Conservation (phyloP, 2,888 invertebrate species). For the Rhynchonema sp. region DNA sequence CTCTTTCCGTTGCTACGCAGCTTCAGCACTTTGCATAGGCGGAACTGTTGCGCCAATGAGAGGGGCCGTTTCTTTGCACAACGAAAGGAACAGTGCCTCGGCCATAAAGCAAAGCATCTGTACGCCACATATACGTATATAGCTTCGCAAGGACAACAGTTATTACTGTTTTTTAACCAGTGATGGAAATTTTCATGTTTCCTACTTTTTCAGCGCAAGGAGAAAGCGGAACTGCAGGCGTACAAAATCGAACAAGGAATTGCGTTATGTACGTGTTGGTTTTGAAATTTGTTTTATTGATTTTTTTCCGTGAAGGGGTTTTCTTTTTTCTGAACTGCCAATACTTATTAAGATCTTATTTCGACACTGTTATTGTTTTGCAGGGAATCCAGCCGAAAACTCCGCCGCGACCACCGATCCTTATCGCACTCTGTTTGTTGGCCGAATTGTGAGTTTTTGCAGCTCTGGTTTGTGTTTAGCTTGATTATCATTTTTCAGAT, state of each 20-base stretch:
- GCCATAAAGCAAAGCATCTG: no score
- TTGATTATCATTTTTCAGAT: neutral
- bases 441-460: conserved; percentile 66
- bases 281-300: neutral
- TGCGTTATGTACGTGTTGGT: conserved; percentile 47
- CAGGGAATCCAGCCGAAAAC: conserved; percentile 67
- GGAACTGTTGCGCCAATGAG: no score
- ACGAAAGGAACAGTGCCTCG: no score
- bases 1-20: no score
- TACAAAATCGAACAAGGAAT: conserved; percentile 96
- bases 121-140: no score
- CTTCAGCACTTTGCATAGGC: no score
- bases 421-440: conserved; percentile 88
- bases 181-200: no score
- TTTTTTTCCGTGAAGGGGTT: neutral
- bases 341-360: no score
- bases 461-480: neutral
- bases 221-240: conserved; percentile 85
- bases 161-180: no score
- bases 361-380: conserved; percentile 17
- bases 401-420: conserved; percentile 68
- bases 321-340: neutral
- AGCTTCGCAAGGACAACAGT: no score
- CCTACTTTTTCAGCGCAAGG: conserved; percentile 45
- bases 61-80: no score